phyloP scores from a whole-genome alignment of 2,888 invertebrate genomes.

The Mayetiola destructor region DNA sequence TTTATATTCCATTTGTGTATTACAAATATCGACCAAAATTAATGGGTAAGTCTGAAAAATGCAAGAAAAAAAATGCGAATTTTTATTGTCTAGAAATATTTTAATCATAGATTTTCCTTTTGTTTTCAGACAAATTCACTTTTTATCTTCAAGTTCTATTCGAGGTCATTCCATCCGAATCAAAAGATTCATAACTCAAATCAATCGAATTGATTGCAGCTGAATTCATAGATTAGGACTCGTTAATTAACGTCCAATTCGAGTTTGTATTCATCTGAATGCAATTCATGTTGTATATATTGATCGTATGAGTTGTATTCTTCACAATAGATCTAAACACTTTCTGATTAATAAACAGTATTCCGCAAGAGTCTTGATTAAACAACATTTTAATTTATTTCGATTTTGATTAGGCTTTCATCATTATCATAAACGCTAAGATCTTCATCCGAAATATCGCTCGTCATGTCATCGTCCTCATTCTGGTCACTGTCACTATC shows the following conservation, averaged over 20 bases:
- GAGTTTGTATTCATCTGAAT: too few species aligned
- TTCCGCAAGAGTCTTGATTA: too few species aligned
- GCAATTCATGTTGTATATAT: too few species aligned
- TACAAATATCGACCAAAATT: constrained; percentile 46
- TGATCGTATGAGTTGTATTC: too few species aligned
- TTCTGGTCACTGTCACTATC: background rate
- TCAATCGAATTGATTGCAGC: constrained; percentile 14
- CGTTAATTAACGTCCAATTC: too few species aligned
- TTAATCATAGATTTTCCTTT: constrained; percentile 18
- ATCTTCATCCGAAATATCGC: background rate
- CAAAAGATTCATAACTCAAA: background rate
- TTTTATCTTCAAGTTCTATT: constrained; percentile 50
- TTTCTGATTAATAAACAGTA: too few species aligned
- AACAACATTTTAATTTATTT: background rate
- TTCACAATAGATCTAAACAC: too few species aligned
- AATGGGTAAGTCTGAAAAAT: constrained; percentile 41
- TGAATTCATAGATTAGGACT: too few species aligned
- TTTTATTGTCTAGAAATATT: constrained; percentile 15
- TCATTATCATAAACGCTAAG: constrained; percentile 5
- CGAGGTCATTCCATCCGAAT: constrained; percentile 47
- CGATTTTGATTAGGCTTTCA: background rate
- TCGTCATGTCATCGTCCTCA: background rate
- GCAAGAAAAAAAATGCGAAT: background rate
- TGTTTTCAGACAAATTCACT: constrained; percentile 47
- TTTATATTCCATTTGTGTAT: constrained; percentile 64